Base-by-base conservation (phyloP, 2,113 vertebrate genomes). In the Dicerorhinus sumatrensis region DNA sequence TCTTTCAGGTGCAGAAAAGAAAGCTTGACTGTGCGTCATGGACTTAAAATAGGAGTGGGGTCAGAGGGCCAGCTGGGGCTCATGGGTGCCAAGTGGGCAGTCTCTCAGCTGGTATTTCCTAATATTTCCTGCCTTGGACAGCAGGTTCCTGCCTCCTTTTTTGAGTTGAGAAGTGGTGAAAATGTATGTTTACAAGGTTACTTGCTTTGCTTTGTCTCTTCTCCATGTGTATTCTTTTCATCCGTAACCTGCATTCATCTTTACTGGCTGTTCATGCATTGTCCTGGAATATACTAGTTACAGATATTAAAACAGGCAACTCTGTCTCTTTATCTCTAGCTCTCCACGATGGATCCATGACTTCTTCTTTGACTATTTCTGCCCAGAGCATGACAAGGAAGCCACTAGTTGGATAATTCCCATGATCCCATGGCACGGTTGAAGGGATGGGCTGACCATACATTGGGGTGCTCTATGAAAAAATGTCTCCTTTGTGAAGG, bases 1-100 rank as follows among this genome's bases (percentile, higher is more conserved):
- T 56, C 62, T 79, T 77, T 94, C 96, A 98, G 96, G 91, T 97
- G 94, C 96, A 97, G 94, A 90, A 76, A 94, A 97, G 60, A 94
- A 94, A 76, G 81, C 76, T 42, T 31, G 65, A 58, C 88, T 21
- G 23, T 92, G 96, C 73, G 80, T 97, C 89, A 96, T 8, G 42
- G 51, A 89, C 85, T 89, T 96, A 85, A 96, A 96, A 97, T 70
- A 97, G 96, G 77, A 94, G 69, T 14, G 0, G 87, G 96, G 82
- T 85, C 90, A 89, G 67, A 94, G 94, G 62, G 62, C 58, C 96
- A 75, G 85, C 94, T 93, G 89, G 86, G 75, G 63, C 84, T 91
- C 54, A 5, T 1, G 23, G 79, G 82, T 73, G 93, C 95, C 93
- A 83, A 85, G 73, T 31, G 39, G 86, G 51, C 89, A 85, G 86